Evolutionary conservation across 2,888 invertebrate genomes (phyloP).

Genomic region (Trichogramma dendrolimi): DNA sequence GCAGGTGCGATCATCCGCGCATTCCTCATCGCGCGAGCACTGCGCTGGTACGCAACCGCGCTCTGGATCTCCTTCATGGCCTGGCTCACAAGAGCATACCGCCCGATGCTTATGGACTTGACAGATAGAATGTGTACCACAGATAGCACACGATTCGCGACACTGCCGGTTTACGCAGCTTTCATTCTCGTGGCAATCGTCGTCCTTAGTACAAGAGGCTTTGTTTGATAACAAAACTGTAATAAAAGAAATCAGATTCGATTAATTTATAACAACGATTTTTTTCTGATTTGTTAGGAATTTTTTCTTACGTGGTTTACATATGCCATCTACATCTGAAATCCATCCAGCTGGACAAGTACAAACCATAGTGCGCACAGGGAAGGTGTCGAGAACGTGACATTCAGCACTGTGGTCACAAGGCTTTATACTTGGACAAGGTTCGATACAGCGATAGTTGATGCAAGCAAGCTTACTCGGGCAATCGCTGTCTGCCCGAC

Average conservation of each 20-base stretch:
- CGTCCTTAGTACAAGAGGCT: slow-evolving; percentile 73
- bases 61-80: slow-evolving; percentile 83
- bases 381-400: slow-evolving; percentile 77
- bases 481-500: slow-evolving; percentile 74
- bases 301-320: slow-evolving; percentile 59
- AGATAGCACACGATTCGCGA: slow-evolving; percentile 76
- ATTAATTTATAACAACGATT: background rate
- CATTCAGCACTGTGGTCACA: slow-evolving; percentile 73
- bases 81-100: slow-evolving; percentile 78
- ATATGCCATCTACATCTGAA: slow-evolving; percentile 74
- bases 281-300: background rate
- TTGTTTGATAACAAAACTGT: slow-evolving; percentile 58
- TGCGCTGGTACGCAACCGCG: slow-evolving; percentile 75
- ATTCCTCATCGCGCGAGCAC: slow-evolving; percentile 78
- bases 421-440: slow-evolving; percentile 72
- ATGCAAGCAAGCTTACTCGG: slow-evolving; percentile 78
- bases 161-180: slow-evolving; percentile 84
- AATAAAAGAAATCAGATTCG: slow-evolving; percentile 39
- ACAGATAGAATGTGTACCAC: slow-evolving; percentile 80
- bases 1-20: slow-evolving; percentile 78
- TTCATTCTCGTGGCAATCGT: slow-evolving; percentile 73
- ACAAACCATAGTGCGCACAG: slow-evolving; percentile 83
- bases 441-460: slow-evolving; percentile 71
- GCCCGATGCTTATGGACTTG: slow-evolving; percentile 79
- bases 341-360: slow-evolving; percentile 83